These are phyloP conservation scores for Drosophila suzukii DNA, from an alignment of 1,140 invertebrate genomes.

Conservation along the genomic window DNA sequence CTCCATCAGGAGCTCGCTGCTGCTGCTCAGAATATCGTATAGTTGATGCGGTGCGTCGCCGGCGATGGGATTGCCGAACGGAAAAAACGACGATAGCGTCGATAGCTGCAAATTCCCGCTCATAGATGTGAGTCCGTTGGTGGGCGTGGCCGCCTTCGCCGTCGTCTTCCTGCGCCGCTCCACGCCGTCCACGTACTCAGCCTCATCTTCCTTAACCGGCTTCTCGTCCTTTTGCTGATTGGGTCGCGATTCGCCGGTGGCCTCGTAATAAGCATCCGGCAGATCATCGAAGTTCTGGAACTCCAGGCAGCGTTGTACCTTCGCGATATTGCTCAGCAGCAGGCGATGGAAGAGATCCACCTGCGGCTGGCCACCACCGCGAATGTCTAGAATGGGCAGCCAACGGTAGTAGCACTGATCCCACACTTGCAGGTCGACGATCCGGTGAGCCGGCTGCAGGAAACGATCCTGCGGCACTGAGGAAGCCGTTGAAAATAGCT, in stretches of 20 bases:
- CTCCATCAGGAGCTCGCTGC: slow-evolving; percentile 72
- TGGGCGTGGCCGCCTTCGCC: slow-evolving; percentile 17
- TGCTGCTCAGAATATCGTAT: slow-evolving; percentile 76
- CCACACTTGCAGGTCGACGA: slow-evolving; percentile 91
- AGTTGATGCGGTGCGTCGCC: slow-evolving; percentile 79
- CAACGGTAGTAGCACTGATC: slow-evolving; percentile 95
- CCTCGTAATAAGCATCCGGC: slow-evolving; percentile 72
- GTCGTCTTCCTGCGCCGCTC: slow-evolving; percentile 64
- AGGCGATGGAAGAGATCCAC: slow-evolving; percentile 87
- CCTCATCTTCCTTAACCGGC: slow-evolving; percentile 1
- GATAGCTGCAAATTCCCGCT: slow-evolving; percentile 51
- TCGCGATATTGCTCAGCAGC: slow-evolving; percentile 86
- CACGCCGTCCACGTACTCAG: slow-evolving; percentile 76
- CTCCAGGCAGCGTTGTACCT: slow-evolving; percentile 84
- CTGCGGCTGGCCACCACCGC: slow-evolving; percentile 90
- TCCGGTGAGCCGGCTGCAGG: slow-evolving; percentile 85
- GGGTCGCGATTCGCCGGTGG: slow-evolving; percentile 41
- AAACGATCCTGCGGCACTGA: slow-evolving; percentile 72
- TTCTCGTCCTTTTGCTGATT: slow-evolving; percentile 9
- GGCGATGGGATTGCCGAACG: slow-evolving; percentile 83
- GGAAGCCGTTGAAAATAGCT: slow-evolving; percentile 77
- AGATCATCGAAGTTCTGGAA: slow-evolving; percentile 75
- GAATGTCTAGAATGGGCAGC: slow-evolving; percentile 92
- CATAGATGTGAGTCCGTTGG: slow-evolving; percentile 52
- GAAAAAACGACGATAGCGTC: slow-evolving; percentile 85